Evolutionary conservation across 2,113 vertebrate species (phyloP).

Genomic region (Sylvietta virens): DNA sequence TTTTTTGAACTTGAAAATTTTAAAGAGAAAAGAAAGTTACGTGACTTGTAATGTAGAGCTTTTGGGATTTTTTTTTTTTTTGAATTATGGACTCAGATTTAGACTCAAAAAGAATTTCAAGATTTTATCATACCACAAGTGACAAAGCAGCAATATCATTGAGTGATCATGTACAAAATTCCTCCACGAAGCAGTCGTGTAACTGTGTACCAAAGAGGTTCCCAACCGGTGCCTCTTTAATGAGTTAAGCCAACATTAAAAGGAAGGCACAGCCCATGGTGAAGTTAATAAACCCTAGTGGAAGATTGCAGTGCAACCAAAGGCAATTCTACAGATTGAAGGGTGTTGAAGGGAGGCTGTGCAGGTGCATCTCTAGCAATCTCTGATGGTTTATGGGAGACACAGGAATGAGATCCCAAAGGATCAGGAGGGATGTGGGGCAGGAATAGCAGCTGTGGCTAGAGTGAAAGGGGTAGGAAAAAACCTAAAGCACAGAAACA

Average conservation of each 20-base stretch:
- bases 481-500: background rate
- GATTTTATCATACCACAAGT: background rate
- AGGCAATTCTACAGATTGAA: background rate
- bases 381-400: background rate
- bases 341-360: background rate
- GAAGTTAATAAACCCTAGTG: background rate
- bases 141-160: background rate
- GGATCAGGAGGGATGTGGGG: background rate
- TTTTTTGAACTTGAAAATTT: background rate
- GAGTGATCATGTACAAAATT: background rate
- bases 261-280: background rate
- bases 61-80: background rate
- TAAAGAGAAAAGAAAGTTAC: background rate
- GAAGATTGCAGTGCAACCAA: background rate
- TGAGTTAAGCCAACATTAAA: background rate
- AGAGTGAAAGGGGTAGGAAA: background rate
- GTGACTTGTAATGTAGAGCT: background rate
- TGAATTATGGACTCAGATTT: background rate
- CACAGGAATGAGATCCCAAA: background rate
- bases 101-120: background rate
- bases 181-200: background rate
- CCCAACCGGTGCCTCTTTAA: background rate
- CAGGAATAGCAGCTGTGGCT: background rate
- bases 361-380: accelerated
- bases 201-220: background rate